phyloP scores from a whole-genome alignment of 1,140 invertebrate species.

The Drosophila quadrilineata region DNA sequence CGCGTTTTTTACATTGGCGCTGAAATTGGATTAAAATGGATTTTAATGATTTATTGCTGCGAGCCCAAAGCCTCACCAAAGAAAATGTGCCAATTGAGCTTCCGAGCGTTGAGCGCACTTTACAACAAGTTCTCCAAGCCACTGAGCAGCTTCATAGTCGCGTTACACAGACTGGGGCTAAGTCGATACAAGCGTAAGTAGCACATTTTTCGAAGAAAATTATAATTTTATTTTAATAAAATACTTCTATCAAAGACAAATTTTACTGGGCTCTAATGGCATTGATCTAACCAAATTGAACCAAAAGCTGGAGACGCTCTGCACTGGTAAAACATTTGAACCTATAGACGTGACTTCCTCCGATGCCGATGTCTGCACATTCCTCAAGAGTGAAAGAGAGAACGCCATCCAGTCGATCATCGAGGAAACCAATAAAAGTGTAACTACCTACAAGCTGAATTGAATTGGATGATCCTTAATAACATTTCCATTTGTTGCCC shows the following conservation, averaged over 20 bases:
- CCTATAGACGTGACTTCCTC: constrained; percentile 94
- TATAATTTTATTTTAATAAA: not conserved
- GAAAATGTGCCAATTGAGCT: constrained; percentile 92
- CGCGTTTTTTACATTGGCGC: constrained; percentile 27
- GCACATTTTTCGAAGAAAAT: not conserved
- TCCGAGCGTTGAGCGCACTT: constrained; percentile 93
- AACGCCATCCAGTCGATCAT: constrained; percentile 95
- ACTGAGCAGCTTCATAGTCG: constrained; percentile 93
- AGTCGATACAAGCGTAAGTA: constrained; percentile 95
- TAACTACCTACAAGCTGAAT: constrained; percentile 81
- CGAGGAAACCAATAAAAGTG: constrained; percentile 93
- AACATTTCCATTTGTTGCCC: constrained; percentile 34
- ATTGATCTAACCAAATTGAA: constrained; percentile 96
- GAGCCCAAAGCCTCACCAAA: constrained; percentile 94
- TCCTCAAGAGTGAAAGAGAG: constrained; percentile 95
- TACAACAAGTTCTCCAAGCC: constrained; percentile 94
- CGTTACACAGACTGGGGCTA: constrained; percentile 91
- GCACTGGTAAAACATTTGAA: constrained; percentile 91
- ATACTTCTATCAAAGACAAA: constrained; percentile 84
- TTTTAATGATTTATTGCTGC: constrained; percentile 92
- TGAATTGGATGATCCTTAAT: not conserved
- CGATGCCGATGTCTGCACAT: constrained; percentile 90
- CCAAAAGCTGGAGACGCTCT: constrained; percentile 94
- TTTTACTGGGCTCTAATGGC: constrained; percentile 94
- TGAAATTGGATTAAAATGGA: constrained; percentile 81